Evolutionary conservation across 2,888 invertebrate genomes (phyloP), one percentile per base, ranked within the genome.

Genomic region (Cephus pygmeus): DNA sequence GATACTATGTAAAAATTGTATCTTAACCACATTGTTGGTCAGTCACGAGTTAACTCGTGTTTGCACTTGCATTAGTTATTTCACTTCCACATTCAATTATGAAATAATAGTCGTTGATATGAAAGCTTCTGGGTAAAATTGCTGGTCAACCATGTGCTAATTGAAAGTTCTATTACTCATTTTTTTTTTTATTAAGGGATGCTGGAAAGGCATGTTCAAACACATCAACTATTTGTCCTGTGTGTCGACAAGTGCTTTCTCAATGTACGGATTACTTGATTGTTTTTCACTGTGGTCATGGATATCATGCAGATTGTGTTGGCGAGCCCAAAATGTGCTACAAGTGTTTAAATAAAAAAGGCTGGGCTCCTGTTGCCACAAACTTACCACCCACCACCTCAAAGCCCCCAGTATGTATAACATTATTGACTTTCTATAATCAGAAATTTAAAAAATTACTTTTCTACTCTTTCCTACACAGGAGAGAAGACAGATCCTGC

Each of bases 211-310:
- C 88, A n/a, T 89, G 88, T 76, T 83, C 86, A 4, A 88, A 85
- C 69, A 79, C 82, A 76, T 90, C 90, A 33, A 78, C 87, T 35
- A 83, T 87, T 81, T 91, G 91, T 80, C 87, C 89, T 1, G 81
- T 90, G 75, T 91, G 91, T 79, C 87, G 90, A 76, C 87, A 86
- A 85, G 75, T 84, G 73, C 83, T 91, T 69, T 88, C 88, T 1
- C 86, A 89, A 35, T 87, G 87, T 79, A 80, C 87, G 30, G 88
- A 91, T 81, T 90, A 89, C 76, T 84, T 34, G 75, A 85, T 89
- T 36, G 83, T 91, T 73, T 91, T 91, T 75, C 88, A 85, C 79
- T 91, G 91, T 78, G 91, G 91, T 75, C 91, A 91, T 83, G 89
- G 88, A 77, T 91, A 88, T 85, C 91, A 91, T 78, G 82, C 84